Conservation (phyloP, 2,888 invertebrate species). For the Diplazon laetatorius region DNA sequence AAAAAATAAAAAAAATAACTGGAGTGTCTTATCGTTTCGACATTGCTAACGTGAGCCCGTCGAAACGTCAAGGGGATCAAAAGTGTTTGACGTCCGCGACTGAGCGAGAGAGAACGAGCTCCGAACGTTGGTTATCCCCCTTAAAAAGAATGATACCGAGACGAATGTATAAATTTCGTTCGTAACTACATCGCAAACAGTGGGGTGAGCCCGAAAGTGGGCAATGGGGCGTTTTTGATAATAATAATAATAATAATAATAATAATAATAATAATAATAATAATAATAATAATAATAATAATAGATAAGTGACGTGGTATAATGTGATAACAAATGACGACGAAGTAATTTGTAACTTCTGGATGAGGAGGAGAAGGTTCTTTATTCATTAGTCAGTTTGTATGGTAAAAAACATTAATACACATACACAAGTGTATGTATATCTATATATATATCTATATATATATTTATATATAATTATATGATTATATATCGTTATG, state of each 20-base stretch:
- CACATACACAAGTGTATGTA: constrained; percentile 33
- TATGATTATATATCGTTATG: constrained; percentile 11
- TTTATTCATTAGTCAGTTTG: constrained; percentile 23
- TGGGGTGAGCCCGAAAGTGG: too few relatives aligned
- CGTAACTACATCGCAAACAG: too few relatives aligned
- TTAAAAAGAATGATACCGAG: neutral
- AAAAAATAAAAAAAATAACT: neutral
- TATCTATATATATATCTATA: constrained; percentile 15
- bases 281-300: constrained; percentile 1
- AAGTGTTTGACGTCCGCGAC: too few relatives aligned
- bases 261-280: neutral
- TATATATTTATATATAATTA: constrained; percentile 26
- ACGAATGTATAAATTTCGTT: neutral
- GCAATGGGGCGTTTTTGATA: neutral
- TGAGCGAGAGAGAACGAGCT: too few relatives aligned
- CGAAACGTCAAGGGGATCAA: too few relatives aligned
- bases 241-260: neutral
- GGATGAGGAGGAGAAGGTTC: neutral
- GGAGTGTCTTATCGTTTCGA: neutral
- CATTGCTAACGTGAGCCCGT: neutral
- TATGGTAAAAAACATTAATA: constrained; percentile 44
- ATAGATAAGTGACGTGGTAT: constrained; percentile 13
- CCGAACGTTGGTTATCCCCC: too few relatives aligned
- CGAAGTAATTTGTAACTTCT: constrained; percentile 6
- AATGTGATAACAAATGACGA: constrained; percentile 20